A percentile compares a stretch with the other conserved stretches of the same genome.
Conservation (phyloP, 2,888 invertebrate species). For the Ophion costatus region DNA sequence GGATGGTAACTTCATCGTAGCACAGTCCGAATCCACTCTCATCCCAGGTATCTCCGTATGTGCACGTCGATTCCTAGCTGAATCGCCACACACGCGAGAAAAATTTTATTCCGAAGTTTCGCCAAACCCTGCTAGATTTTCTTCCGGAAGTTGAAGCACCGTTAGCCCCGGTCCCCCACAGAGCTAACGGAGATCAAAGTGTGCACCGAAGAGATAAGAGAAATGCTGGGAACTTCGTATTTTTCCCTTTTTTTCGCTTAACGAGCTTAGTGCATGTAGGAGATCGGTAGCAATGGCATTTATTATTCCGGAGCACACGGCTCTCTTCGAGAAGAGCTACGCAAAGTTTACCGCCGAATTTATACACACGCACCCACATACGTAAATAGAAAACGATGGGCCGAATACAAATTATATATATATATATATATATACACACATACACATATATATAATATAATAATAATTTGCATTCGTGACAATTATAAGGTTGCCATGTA, state of each 20-base stretch:
- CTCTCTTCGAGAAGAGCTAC: too few relatives aligned
- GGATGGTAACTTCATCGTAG: not conserved
- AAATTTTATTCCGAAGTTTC: constrained; percentile 35
- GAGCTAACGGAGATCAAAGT: constrained; percentile 21
- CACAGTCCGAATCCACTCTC: not conserved
- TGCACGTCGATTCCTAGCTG: not conserved
- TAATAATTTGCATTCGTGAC: too few relatives aligned
- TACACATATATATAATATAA: too few relatives aligned
- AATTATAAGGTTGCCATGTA: too few relatives aligned
- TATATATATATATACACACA: not conserved
- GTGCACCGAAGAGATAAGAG: constrained; percentile 13
- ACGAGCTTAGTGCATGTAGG: not conserved
- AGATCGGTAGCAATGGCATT: too few relatives aligned
- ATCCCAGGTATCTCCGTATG: not conserved
- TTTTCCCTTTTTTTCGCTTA: not conserved
- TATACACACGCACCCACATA: too few relatives aligned
- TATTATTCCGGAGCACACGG: too few relatives aligned
- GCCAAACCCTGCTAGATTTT: not conserved
- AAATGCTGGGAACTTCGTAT: not conserved
- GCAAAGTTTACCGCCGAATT: too few relatives aligned
- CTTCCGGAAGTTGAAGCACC: constrained; percentile 4
- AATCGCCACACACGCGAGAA: not conserved
- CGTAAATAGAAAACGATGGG: too few relatives aligned
- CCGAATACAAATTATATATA: not conserved
- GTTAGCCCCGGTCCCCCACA: not conserved